Percentiles rank a stretch among this genome's conserved stretches.
These are phyloP conservation scores for Leucozona laternaria DNA, from an alignment of 2,888 invertebrate species.

Conservation along the genomic window DNA sequence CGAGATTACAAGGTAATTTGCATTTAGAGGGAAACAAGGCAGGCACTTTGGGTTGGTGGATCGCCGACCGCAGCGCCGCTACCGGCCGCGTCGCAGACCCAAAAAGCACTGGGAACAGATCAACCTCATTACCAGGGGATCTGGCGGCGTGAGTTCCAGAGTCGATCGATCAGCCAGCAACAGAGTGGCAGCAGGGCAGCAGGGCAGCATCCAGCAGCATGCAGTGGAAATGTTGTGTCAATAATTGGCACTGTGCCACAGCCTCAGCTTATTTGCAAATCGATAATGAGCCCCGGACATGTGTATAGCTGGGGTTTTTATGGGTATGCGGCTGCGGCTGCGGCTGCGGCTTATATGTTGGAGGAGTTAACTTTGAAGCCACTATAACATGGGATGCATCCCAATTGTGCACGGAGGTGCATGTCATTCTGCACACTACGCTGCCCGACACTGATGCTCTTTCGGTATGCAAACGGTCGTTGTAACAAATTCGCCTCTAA, in stretches of 20 bases:
- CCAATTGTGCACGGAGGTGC: slow-evolving; percentile 69
- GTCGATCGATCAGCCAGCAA: slow-evolving; percentile 62
- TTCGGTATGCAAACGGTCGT: slow-evolving; percentile 71
- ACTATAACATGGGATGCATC: slow-evolving; percentile 62
- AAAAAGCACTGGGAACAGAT: slow-evolving; percentile 40
- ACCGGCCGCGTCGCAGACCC: slow-evolving; percentile 10
- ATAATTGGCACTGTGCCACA: slow-evolving; percentile 71
- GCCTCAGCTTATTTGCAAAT: slow-evolving; percentile 62
- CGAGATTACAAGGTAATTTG: slow-evolving; percentile 71
- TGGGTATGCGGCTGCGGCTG: slow-evolving; percentile 30
- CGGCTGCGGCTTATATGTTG: slow-evolving; percentile 18
- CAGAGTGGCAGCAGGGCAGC: slow-evolving; percentile 8
- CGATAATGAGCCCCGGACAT: slow-evolving; percentile 74
- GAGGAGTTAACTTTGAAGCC: slow-evolving; percentile 44
- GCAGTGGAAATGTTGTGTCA: slow-evolving; percentile 64
- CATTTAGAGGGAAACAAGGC: slow-evolving; percentile 66
- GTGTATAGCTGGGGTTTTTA: slow-evolving; percentile 65
- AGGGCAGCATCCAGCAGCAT: slow-evolving; percentile 7
- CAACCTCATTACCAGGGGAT: slow-evolving; percentile 67
- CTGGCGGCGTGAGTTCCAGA: slow-evolving; percentile 37
- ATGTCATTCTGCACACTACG: slow-evolving; percentile 54
- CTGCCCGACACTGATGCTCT: slow-evolving; percentile 25
- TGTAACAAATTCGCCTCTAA: slow-evolving; percentile 74
- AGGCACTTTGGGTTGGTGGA: slow-evolving; percentile 19
- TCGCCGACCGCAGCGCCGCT: background rate